phyloP scores from a whole-genome alignment of 2,888 invertebrate species.

The Drosophila nigricruria region DNA sequence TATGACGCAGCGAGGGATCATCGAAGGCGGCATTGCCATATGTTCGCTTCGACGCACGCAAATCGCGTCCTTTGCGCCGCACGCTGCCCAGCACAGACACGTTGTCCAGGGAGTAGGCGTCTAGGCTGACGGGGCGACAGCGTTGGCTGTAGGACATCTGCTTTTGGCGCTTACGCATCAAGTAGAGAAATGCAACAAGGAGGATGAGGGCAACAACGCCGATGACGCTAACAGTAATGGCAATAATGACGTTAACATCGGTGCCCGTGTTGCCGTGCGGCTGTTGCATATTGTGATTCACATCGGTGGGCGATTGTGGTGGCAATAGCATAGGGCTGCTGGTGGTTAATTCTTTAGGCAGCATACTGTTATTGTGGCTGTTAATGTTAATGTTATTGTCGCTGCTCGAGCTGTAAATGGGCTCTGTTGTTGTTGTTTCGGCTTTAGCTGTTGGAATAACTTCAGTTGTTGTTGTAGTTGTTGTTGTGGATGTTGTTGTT shows the following conservation, averaged over 20 bases:
- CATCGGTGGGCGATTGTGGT: constrained; percentile 50
- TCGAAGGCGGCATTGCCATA: constrained; percentile 96
- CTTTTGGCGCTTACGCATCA: constrained; percentile 93
- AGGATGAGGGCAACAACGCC: constrained; percentile 92
- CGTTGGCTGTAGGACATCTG: constrained; percentile 93
- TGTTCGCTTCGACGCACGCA: constrained; percentile 92
- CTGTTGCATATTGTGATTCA: constrained; percentile 65
- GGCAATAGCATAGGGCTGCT: constrained; percentile 36
- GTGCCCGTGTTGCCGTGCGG: constrained; percentile 79
- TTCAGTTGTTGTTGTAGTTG: constrained; percentile 47
- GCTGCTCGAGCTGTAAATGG: constrained; percentile 44
- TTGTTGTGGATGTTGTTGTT: constrained; percentile 51
- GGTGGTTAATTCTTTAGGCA: constrained; percentile 38
- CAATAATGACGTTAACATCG: constrained; percentile 90
- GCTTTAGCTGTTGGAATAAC: constrained; percentile 31
- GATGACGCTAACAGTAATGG: constrained; percentile 92
- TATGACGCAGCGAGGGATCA: constrained; percentile 91
- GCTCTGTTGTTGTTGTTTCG: constrained; percentile 47
- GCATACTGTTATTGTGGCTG: constrained; percentile 48
- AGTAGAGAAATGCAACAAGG: constrained; percentile 90
- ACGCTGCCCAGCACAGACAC: constrained; percentile 93
- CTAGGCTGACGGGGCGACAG: constrained; percentile 94
- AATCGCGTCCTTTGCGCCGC: constrained; percentile 89
- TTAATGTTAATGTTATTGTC: constrained; percentile 11
- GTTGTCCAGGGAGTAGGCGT: constrained; percentile 95